A percentile compares a stretch with the other conserved stretches of the same genome.
Evolutionary conservation across 2,888 invertebrate species (phyloP).

Genomic region (Osedax fenrisi): DNA sequence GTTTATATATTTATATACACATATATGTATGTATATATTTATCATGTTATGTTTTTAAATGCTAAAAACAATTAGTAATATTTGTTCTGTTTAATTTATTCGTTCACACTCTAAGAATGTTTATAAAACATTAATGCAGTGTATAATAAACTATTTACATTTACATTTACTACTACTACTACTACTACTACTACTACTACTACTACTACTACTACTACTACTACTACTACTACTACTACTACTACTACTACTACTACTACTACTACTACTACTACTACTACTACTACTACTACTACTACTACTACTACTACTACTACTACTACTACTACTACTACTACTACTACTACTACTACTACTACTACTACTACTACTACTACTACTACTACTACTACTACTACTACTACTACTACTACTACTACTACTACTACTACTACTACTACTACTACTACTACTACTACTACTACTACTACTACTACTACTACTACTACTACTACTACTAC

Average conservation of each 20-base stretch:
- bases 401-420: neutral
- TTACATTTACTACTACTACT: neutral
- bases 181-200: neutral
- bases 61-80: too few species aligned
- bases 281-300: neutral
- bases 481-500: neutral
- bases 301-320: neutral
- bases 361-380: neutral
- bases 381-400: neutral
- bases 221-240: neutral
- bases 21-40: too few species aligned
- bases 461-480: too few species aligned
- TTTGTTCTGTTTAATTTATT: too few species aligned
- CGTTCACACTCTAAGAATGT: too few species aligned
- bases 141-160: too few species aligned
- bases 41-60: too few species aligned
- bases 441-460: neutral
- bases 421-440: neutral
- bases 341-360: neutral
- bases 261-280: neutral
- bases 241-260: neutral
- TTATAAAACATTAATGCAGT: too few species aligned
- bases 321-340: neutral
- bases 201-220: neutral
- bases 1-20: too few species aligned